Conservation (phyloP, 2,113 vertebrate genomes). For the Sylvietta virens region DNA sequence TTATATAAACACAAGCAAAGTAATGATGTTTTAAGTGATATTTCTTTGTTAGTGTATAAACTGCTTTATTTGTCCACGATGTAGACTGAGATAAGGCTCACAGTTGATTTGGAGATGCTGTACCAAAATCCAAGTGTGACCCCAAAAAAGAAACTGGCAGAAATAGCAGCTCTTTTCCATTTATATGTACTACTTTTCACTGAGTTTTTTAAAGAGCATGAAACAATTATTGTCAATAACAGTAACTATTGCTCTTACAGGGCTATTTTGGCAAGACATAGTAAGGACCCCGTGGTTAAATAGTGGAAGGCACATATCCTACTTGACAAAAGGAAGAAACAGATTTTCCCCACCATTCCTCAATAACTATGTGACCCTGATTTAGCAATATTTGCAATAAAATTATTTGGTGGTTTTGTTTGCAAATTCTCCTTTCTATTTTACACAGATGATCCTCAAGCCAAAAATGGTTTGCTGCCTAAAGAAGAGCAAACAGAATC, state of each 20-base stretch:
- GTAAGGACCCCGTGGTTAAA: not conserved
- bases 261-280: not conserved
- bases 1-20: not conserved
- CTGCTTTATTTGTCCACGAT: not conserved
- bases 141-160: not conserved
- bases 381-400: not conserved
- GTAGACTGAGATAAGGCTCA: not conserved
- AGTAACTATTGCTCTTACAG: not conserved
- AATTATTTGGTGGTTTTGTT: not conserved
- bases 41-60: not conserved
- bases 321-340: not conserved
- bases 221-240: not conserved
- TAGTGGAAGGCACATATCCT: not conserved
- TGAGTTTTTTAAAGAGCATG: not conserved
- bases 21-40: not conserved
- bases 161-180: not conserved
- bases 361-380: not conserved
- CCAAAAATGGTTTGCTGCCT: not conserved
- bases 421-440: not conserved
- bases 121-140: not conserved
- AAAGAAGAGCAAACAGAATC: not conserved
- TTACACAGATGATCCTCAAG: not conserved
- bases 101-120: not conserved
- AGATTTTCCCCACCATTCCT: not conserved
- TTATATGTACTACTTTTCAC: not conserved